phyloP scores from a whole-genome alignment of 2,888 invertebrate species.

The Pediacus dermestoides region DNA sequence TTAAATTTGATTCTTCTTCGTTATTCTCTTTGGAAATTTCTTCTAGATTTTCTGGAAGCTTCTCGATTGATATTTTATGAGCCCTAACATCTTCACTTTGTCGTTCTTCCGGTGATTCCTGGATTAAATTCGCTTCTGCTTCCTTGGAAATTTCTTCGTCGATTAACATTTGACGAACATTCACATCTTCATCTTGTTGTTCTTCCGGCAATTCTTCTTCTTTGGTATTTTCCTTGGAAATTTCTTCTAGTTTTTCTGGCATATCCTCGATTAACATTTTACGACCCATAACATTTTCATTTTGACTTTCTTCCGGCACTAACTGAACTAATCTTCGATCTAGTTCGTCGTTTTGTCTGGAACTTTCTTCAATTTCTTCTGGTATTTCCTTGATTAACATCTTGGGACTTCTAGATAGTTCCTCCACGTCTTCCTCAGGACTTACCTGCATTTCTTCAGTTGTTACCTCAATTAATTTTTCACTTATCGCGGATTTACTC shows the following conservation, averaged over 20 bases:
- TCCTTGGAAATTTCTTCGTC: background rate
- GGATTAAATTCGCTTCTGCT: background rate
- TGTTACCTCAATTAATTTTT: background rate
- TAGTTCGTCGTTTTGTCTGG: background rate
- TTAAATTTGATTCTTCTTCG: too few species aligned
- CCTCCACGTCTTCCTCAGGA: too few species aligned
- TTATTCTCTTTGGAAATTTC: too few species aligned
- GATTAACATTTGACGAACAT: background rate
- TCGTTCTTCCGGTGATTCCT: background rate
- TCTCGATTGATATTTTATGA: too few species aligned
- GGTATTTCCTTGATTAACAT: too few species aligned
- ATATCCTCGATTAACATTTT: too few species aligned
- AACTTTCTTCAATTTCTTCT: too few species aligned
- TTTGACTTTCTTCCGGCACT: constrained; percentile 8
- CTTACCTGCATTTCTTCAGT: constrained; percentile 1
- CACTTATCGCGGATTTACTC: background rate
- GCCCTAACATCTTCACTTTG: too few species aligned
- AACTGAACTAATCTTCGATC: constrained; percentile 6
- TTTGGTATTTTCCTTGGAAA: constrained; percentile 4
- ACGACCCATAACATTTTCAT: too few species aligned
- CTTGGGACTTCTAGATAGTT: too few species aligned
- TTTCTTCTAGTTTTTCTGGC: background rate
- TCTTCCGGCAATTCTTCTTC: too few species aligned
- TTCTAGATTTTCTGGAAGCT: too few species aligned
- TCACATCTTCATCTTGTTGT: background rate